Conservation (phyloP, 2,888 invertebrate species). For the Pterostichus niger region DNA sequence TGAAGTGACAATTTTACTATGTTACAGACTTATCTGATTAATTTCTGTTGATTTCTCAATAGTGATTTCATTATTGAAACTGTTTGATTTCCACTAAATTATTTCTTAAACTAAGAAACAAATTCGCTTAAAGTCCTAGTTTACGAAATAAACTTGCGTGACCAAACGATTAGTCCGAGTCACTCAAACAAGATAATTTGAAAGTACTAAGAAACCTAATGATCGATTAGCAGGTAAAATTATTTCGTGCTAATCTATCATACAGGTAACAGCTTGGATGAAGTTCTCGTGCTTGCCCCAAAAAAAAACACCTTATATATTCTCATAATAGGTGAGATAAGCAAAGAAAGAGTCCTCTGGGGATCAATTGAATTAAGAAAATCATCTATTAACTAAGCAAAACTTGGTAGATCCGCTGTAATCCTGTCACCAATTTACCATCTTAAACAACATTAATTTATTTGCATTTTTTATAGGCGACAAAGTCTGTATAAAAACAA, state of each 20-base stretch:
- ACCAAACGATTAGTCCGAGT: background rate
- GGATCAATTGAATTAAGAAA: too few species aligned
- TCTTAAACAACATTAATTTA: too few species aligned
- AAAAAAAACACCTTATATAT: background rate
- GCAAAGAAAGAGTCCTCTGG: too few species aligned
- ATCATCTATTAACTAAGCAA: too few species aligned
- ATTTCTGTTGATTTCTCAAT: conserved; percentile 11
- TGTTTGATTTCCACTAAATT: conserved; percentile 12
- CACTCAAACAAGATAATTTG: conserved; percentile 18
- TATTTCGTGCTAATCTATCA: conserved; percentile 53
- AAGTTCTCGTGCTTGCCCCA: conserved; percentile 18
- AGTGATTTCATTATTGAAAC: background rate
- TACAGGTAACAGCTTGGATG: conserved; percentile 13
- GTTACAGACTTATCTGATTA: conserved; percentile 22
- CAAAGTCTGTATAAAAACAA: too few species aligned
- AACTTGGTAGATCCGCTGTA: too few species aligned
- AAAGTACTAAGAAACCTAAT: conserved; percentile 34
- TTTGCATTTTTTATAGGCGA: too few species aligned
- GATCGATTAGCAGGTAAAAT: conserved; percentile 47
- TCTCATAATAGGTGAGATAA: too few species aligned
- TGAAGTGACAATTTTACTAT: conserved; percentile 13
- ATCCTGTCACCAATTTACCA: too few species aligned
- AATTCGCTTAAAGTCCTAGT: background rate
- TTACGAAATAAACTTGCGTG: background rate
- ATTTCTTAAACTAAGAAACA: background rate